Conservation (phyloP, 2,888 invertebrate genomes). For the Latrodectus elegans region DNA sequence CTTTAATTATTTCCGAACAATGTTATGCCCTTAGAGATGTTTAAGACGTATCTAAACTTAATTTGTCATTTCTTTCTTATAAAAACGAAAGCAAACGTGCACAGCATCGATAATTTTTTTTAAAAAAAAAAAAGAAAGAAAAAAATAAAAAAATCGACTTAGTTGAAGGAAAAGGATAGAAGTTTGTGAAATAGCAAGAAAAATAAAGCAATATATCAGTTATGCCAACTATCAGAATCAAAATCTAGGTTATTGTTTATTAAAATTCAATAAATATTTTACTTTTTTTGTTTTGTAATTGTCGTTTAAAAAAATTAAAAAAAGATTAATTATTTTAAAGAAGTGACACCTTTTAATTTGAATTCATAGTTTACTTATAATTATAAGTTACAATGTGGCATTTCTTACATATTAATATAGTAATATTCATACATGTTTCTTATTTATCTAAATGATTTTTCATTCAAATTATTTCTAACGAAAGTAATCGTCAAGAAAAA, state of each 20-base stretch:
- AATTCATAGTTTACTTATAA: too few species aligned
- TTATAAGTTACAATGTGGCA: too few species aligned
- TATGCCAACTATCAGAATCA: background rate
- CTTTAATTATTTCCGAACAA: background rate
- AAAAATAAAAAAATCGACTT: background rate
- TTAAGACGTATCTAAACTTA: background rate
- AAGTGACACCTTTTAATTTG: too few species aligned
- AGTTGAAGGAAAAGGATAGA: background rate
- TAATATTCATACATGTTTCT: too few species aligned
- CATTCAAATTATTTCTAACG: too few species aligned
- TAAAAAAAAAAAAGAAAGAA: background rate
- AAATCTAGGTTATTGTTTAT: constrained; percentile 10
- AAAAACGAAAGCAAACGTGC: background rate
- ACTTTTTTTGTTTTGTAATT: too few species aligned
- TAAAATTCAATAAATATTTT: background rate
- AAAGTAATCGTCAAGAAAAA: too few species aligned
- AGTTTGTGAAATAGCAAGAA: background rate
- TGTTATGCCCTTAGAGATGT: background rate
- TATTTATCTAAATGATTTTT: too few species aligned
- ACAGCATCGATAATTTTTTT: background rate
- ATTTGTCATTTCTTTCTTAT: background rate
- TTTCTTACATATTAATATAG: too few species aligned
- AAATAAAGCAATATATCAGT: background rate
- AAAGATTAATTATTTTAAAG: too few species aligned
- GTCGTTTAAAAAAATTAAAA: too few species aligned